Percentiles rank a stretch among this genome's conserved stretches.
Evolutionary conservation across 1,140 invertebrate species (phyloP).

Genomic region (Dufourea novaeangliae): DNA sequence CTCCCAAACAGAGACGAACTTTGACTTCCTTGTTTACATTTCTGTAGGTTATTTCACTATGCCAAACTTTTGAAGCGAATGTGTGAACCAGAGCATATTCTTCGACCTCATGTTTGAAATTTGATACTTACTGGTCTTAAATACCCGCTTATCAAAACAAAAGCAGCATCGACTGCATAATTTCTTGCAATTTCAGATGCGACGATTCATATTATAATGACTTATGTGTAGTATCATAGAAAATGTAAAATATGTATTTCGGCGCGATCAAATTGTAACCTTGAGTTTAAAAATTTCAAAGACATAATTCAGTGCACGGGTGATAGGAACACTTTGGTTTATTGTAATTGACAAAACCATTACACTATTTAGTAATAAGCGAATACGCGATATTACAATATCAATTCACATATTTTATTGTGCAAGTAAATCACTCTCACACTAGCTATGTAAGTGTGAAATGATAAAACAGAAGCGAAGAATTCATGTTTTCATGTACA

Average conservation of each 20-base stretch:
- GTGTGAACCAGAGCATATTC: no score
- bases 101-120: no score
- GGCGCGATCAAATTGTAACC: background rate
- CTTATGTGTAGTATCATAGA: no score
- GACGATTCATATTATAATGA: no score
- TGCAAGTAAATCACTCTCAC: background rate
- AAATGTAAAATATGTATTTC: no score
- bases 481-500: conserved; percentile 3
- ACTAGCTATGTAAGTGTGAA: background rate
- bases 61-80: background rate
- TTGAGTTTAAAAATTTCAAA: background rate
- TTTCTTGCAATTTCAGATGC: no score
- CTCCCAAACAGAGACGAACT: background rate
- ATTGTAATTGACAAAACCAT: background rate
- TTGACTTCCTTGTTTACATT: background rate
- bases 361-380: conserved; percentile 26
- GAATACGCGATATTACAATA: background rate
- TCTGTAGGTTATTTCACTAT: background rate
- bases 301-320: background rate
- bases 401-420: conserved; percentile 1
- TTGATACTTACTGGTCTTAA: no score
- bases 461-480: background rate
- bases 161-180: no score
- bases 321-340: background rate
- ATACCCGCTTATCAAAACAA: no score